Evolutionary conservation across 2,113 vertebrate species (phyloP).

Genomic region (Columba livia): DNA sequence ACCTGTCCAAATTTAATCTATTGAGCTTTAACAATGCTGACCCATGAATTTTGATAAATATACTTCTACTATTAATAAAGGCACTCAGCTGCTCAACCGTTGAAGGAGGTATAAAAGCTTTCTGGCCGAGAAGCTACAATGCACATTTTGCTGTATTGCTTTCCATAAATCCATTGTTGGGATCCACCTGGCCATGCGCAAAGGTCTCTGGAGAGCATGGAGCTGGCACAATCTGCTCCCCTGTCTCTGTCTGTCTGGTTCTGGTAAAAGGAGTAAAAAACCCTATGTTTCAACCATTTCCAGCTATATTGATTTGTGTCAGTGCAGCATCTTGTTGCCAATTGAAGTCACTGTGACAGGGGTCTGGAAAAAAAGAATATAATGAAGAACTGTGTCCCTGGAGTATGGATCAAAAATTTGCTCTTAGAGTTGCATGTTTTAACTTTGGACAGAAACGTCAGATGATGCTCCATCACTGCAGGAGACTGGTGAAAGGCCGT

Average conservation of each 20-base stretch:
- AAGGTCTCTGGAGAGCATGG: background rate
- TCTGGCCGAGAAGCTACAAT: conserved; percentile 39
- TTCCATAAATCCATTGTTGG: conserved; percentile 45
- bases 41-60: conserved; percentile 43
- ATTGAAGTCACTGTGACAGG: background rate
- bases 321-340: background rate
- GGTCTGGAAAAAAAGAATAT: background rate
- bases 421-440: background rate
- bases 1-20: background rate
- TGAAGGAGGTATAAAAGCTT: conserved; percentile 40
- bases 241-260: background rate
- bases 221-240: background rate
- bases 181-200: background rate
- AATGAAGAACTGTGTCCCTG: background rate
- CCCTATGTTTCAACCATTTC: background rate
- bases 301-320: background rate
- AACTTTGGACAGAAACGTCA: background rate
- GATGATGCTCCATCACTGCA: background rate
- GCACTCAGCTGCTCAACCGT: background rate
- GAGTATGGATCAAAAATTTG: background rate
- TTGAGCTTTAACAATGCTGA: conserved; percentile 44
- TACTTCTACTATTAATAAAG: conserved; percentile 48
- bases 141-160: conserved; percentile 41
- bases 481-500: background rate
- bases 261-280: background rate